Percentiles rank a stretch among this genome's conserved stretches.
Conservation (phyloP, 2,888 invertebrate species). For the Escarpia spicata region DNA sequence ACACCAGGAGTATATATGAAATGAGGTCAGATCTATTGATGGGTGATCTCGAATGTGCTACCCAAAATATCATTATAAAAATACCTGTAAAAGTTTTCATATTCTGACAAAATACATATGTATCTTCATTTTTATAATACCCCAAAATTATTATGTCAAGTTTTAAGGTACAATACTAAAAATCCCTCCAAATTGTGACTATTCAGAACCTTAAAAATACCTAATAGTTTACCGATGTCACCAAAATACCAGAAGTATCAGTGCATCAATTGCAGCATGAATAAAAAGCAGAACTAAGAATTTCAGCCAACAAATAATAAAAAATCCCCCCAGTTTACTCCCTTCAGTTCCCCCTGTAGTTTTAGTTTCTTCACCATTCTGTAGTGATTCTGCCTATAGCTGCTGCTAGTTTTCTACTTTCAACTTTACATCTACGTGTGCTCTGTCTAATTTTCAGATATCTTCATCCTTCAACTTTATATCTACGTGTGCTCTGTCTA, state of each 20-base stretch:
- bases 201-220: neutral
- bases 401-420: conserved; percentile 8
- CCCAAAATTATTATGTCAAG: neutral
- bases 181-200: neutral
- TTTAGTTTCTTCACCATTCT: neutral
- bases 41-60: neutral
- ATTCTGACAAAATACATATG: neutral
- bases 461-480: conserved; percentile 11
- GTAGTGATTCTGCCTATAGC: neutral
- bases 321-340: neutral
- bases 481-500: neutral
- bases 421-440: neutral
- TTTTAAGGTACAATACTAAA: neutral
- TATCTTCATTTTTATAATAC: neutral
- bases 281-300: neutral
- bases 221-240: neutral
- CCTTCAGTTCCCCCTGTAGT: neutral
- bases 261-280: neutral
- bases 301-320: neutral
- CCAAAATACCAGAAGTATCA: neutral
- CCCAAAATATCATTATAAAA: neutral
- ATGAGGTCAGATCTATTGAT: neutral
- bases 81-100: neutral
- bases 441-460: conserved; percentile 16
- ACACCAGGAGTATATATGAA: neutral